Evolutionary conservation across 2,888 invertebrate genomes (phyloP).

Genomic region (Allygus modestus): DNA sequence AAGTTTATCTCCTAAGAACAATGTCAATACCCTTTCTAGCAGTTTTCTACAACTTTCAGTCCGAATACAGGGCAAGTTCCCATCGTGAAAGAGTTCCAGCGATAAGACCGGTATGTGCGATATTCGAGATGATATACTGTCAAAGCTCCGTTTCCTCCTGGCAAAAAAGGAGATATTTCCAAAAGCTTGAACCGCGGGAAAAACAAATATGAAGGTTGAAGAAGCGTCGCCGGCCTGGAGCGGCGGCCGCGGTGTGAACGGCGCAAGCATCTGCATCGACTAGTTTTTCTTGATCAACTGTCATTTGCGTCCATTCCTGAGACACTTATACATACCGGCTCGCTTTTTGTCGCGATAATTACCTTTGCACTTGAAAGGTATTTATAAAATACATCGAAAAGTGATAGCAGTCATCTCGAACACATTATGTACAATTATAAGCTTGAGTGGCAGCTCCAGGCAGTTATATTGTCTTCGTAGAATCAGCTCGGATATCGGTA

Average conservation of each 20-base stretch:
- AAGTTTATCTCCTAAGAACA: no score
- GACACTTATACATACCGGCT: slow-evolving; percentile 50
- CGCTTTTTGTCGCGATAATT: slow-evolving; percentile 47
- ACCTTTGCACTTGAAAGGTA: slow-evolving; percentile 56
- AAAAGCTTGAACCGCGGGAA: neutral
- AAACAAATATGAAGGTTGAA: neutral
- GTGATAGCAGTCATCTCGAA: slow-evolving; percentile 51
- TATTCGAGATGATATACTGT: neutral
- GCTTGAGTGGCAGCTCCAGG: slow-evolving; percentile 12
- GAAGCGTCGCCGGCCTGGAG: neutral
- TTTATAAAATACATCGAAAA: slow-evolving; percentile 59
- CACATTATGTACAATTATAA: slow-evolving; percentile 55
- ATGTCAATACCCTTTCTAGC: no score
- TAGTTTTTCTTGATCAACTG: slow-evolving; percentile 55
- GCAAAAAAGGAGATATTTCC: slow-evolving; percentile 7
- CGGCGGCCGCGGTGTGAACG: neutral
- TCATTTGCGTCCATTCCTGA: slow-evolving; percentile 57
- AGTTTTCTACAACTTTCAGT: no score
- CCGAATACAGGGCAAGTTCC: neutral
- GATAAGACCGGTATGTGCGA: slow-evolving; percentile 4
- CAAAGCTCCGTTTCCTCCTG: neutral
- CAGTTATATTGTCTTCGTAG: slow-evolving; percentile 18
- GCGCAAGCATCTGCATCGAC: slow-evolving; percentile 55
- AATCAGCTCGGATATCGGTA: neutral
- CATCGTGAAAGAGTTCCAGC: neutral